Base-by-base conservation (phyloP, 2,888 invertebrate species). In the Eledone cirrhosa region DNA sequence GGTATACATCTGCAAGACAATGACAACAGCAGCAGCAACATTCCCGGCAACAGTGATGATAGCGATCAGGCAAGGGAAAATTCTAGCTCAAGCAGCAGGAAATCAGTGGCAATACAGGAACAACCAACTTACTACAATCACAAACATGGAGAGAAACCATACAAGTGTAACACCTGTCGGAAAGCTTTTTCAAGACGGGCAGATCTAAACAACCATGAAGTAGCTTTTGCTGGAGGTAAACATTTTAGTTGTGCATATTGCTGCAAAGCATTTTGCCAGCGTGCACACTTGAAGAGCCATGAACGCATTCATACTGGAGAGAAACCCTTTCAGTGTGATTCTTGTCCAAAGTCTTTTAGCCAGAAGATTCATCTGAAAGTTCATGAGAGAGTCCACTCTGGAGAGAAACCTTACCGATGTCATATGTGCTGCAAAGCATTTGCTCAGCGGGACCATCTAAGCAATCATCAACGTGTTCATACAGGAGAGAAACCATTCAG, bases 141-240 rank as follows among this genome's bases (percentile, higher is more conserved):
- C 11, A 72, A 72, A 24, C 72, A 72, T 33, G 72, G 72, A 4
- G 72, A 72, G 22, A 72, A 72, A 2, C 72, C 72, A 13, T 72
- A 72, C 72, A 72, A 72, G 72, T 72, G 72, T 31, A 72, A 72
- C 41, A 72, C 41, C 13, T 72, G 72, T 72, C 72, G 72, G n/a
- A 72, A 72, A 31, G 72, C 72, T 41, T 72, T 72, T 31, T 72
- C 72, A 33, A 31, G 72, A 41, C 72, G 72, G n/a, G 72, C 72
- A n/a, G 72, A 72, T 41, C 72, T 72, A 31, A 72, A 72, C 22
- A 72, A 72, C 31, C 72, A 72, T 3, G 72, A 72, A 41, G 22
- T 72, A 41, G 72, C 72, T 4, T 72, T 72, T 72, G 72, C 72
- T 41, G 72, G 72, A 19, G 72, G 72, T 31, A 72, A 72, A 41